Evolutionary conservation across 2,113 vertebrate species (phyloP).

Genomic region (Catharus fuscescens): DNA sequence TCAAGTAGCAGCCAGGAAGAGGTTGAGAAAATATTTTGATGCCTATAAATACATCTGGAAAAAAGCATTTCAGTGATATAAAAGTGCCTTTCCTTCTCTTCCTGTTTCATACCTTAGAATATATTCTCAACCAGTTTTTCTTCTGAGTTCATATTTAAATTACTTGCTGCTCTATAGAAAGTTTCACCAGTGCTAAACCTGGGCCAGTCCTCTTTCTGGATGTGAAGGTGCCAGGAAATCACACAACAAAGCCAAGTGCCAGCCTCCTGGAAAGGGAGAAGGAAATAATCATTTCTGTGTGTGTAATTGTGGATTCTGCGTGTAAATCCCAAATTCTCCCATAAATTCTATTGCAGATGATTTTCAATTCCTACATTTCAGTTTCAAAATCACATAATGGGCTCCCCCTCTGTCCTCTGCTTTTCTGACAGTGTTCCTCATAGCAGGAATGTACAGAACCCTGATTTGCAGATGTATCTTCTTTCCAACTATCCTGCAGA

Average conservation of each 20-base stretch:
- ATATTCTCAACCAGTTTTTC: not conserved
- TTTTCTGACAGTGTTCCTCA: not conserved
- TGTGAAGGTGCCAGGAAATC: not conserved
- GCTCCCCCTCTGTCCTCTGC: not conserved
- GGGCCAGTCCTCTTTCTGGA: not conserved
- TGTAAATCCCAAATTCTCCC: not conserved
- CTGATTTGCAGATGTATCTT: not conserved
- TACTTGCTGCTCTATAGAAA: not conserved
- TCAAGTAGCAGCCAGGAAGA: not conserved
- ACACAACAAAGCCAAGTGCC: not conserved
- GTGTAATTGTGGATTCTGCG: not conserved
- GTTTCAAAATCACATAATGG: not conserved
- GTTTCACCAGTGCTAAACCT: not conserved
- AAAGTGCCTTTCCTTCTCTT: not conserved
- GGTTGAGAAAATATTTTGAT: not conserved
- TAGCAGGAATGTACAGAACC: rapidly evolving
- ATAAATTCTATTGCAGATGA: not conserved
- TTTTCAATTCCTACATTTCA: not conserved
- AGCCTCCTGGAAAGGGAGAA: not conserved
- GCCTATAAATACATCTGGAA: not conserved
- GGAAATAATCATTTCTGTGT: not conserved
- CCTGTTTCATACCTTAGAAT: not conserved
- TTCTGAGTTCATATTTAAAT: not conserved
- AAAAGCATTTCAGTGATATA: not conserved
- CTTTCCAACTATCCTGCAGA: not conserved